Base-by-base conservation (phyloP, 2,113 vertebrate species). In the Arizona elegans region DNA sequence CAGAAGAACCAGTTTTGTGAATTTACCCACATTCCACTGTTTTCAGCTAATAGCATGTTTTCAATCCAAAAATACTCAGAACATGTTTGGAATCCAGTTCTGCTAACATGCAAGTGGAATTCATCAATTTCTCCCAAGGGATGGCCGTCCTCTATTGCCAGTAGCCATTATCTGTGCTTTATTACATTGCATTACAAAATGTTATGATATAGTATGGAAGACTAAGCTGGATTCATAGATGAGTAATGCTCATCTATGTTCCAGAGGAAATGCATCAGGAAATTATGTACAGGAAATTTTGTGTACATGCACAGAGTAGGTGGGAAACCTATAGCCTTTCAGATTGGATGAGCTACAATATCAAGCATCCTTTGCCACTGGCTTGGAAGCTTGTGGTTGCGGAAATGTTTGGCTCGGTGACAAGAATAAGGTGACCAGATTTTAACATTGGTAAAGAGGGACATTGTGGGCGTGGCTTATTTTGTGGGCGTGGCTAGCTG, bases 1-100 rank as follows among this genome's bases (percentile, higher is more conserved):
- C 13, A 89, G 91, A 52, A 38, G 55, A 90, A 43, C 56, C 91
- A 91, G 94, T 93, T 52, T 19, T 43, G 38, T 26, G 52, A 75
- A 0, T 1, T 47, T 15, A 38, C 56, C 93, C 33, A 86, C 10
- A 92, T 92, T n/a, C 70, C 29, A 26, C n/a, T 50, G 65, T 53
- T 26, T 86, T 43, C 50, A 86, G 26, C 3, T 53, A 29, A 86
- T 26, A 86, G 58, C 90, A 55, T 55, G 58, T 13, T 15, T 15
- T 58, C 91, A 86, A 86, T n/a, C n/a, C 29, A 56, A 88, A 58
- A 87, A 26, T 53, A 38, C 4, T 70, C 87, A 21, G 24, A 58
- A 24, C 23, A 53, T 85, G 23, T 65, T 3, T 53, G 59, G n/a
- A 56, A 92, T 38, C 43, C 21, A 89, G 53, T 91, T 62, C 55